These are phyloP conservation scores for Nesoenas mayeri DNA, from an alignment of 2,113 vertebrate genomes.

Conservation along the genomic window DNA sequence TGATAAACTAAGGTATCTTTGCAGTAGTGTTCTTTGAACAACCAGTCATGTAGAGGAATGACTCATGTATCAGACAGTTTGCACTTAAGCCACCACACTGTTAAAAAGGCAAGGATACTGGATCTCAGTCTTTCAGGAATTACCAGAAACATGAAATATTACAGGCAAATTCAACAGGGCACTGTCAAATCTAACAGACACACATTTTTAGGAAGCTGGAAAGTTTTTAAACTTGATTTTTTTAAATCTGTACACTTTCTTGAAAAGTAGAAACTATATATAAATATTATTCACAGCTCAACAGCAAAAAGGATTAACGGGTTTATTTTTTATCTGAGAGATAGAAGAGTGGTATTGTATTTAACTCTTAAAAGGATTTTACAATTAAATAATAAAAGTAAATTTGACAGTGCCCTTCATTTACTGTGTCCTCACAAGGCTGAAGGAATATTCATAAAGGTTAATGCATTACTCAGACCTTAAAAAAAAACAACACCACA, in stretches of 20 bases:
- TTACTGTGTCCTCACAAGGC: constrained; percentile 10
- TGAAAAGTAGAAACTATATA: not conserved
- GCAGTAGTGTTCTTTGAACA: not conserved
- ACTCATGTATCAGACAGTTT: constrained; percentile 23
- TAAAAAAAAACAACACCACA: not conserved
- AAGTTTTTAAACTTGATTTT: not conserved
- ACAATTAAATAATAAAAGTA: not conserved
- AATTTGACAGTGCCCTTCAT: constrained; percentile 41
- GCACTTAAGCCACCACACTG: not conserved
- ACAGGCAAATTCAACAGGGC: constrained; percentile 12
- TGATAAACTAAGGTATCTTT: not conserved
- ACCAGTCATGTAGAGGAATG: not conserved
- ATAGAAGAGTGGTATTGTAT: not conserved
- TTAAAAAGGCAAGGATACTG: constrained; percentile 58
- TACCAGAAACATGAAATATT: constrained; percentile 19
- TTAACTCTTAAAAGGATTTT: not conserved
- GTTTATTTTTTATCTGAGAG: not conserved
- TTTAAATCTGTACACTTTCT: not conserved
- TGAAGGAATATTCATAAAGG: not conserved
- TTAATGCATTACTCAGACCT: not conserved
- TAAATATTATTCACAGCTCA: not conserved
- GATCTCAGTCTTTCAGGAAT: not conserved
- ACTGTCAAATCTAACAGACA: not conserved
- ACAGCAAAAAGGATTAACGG: not conserved
- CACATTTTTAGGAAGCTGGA: not conserved